Evolutionary conservation across 2,797 vertebrate genomes (phyloP).

Genomic region (Typhlichthys eigenmanni): DNA sequence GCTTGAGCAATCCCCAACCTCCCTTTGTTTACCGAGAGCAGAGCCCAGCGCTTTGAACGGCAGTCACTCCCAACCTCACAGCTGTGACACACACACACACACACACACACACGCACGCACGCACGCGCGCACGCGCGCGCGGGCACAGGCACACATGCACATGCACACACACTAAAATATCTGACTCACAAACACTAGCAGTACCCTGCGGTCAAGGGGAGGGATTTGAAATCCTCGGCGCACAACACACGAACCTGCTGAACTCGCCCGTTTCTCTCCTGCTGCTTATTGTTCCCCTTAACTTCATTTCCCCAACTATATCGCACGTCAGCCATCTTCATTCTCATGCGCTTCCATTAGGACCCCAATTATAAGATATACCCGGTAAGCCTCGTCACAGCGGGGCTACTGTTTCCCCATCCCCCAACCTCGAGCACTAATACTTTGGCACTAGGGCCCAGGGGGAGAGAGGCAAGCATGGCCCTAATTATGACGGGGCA

Average conservation of each 20-base stretch:
- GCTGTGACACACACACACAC: constrained; percentile 67
- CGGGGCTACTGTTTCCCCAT: constrained; percentile 43
- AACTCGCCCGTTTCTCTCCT: constrained; percentile 73
- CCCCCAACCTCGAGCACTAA: constrained; percentile 31
- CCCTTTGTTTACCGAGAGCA: constrained; percentile 79
- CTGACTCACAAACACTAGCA: constrained; percentile 76
- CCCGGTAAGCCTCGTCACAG: constrained; percentile 48
- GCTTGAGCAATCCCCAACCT: constrained; percentile 71
- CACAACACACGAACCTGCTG: constrained; percentile 74
- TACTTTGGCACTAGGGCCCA: constrained; percentile 45
- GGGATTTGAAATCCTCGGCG: constrained; percentile 72
- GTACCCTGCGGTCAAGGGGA: constrained; percentile 81
- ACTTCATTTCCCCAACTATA: constrained; percentile 44
- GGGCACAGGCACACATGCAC: constrained; percentile 17
- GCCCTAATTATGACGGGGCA: constrained; percentile 61
- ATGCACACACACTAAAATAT: constrained; percentile 49
- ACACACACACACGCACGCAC: constrained; percentile 44
- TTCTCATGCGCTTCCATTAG: constrained; percentile 51
- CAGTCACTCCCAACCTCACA: constrained; percentile 77
- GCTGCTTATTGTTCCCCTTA: constrained; percentile 63
- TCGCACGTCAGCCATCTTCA: constrained; percentile 50
- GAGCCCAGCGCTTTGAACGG: constrained; percentile 74
- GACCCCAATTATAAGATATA: constrained; percentile 70
- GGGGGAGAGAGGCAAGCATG: constrained; percentile 42
- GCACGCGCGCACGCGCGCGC: constrained; percentile 10